Conservation (phyloP, 2,113 vertebrate genomes). For the Datnioides undecimradiatus region DNA sequence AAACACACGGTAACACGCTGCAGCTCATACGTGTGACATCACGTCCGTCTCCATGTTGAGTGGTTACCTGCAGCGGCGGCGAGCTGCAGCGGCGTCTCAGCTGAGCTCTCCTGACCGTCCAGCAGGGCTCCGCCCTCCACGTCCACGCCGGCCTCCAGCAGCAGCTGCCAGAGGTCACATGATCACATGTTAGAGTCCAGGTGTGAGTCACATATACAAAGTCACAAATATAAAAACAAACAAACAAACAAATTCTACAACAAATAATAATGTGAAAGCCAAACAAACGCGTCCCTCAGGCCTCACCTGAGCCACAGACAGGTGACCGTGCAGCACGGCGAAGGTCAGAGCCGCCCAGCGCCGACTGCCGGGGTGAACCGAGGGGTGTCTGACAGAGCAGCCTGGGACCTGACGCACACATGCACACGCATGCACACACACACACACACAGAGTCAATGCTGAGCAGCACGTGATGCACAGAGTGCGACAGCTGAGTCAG, state of each 20-base stretch:
- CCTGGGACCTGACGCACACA: slow-evolving; percentile 86
- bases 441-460: neutral
- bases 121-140: slow-evolving; percentile 90
- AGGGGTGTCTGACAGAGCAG: slow-evolving; percentile 86
- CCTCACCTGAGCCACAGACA: slow-evolving; percentile 74
- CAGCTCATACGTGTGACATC: too few species aligned
- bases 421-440: neutral
- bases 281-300: too few species aligned
- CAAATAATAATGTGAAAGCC: too few species aligned
- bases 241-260: too few species aligned
- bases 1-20: too few species aligned
- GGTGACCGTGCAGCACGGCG: slow-evolving; percentile 90
- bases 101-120: slow-evolving; percentile 87
- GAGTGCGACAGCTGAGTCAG: neutral
- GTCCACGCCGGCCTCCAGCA: slow-evolving; percentile 92
- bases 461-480: neutral
- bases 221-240: too few species aligned
- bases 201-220: too few species aligned
- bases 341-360: slow-evolving; percentile 93
- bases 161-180: slow-evolving; percentile 88
- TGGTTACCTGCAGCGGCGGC: slow-evolving; percentile 92
- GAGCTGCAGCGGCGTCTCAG: slow-evolving; percentile 93
- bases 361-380: slow-evolving; percentile 90
- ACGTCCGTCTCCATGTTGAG: too few species aligned
- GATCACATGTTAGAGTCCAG: too few species aligned